Evolutionary conservation across 2,888 invertebrate species (phyloP).

Genomic region (Cheilosia scutellata): DNA sequence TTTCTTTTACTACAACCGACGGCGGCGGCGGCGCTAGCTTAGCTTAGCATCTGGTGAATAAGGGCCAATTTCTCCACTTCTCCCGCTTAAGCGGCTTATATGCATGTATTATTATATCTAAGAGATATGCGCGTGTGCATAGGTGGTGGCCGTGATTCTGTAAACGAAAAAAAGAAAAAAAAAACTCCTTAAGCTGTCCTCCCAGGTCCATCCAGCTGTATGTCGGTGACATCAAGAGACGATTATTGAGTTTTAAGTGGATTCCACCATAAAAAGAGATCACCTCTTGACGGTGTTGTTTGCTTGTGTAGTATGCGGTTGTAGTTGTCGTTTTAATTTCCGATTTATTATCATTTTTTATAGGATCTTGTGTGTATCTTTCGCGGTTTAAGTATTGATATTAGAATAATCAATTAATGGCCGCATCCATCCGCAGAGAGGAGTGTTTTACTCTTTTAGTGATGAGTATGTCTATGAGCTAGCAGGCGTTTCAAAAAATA

Average conservation of each 20-base stretch:
- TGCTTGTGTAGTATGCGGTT: slow-evolving; percentile 60
- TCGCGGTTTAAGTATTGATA: slow-evolving; percentile 68
- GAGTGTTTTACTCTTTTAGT: slow-evolving; percentile 21
- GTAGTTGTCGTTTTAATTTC: slow-evolving; percentile 76
- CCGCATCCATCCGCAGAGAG: slow-evolving; percentile 24
- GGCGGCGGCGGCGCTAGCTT: slow-evolving; percentile 55
- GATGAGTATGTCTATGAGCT: slow-evolving; percentile 4
- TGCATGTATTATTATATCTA: slow-evolving; percentile 56
- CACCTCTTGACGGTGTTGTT: slow-evolving; percentile 66
- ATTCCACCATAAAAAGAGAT: slow-evolving; percentile 74
- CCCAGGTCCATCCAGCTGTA: slow-evolving; percentile 6
- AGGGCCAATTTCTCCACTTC: slow-evolving; percentile 68
- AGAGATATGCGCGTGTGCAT: slow-evolving; percentile 64
- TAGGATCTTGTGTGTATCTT: slow-evolving; percentile 51
- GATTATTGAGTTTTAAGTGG: slow-evolving; percentile 76
- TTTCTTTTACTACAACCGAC: neutral
- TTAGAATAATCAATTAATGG: slow-evolving; percentile 75
- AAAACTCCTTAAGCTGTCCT: slow-evolving; percentile 18
- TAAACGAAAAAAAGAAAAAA: slow-evolving; percentile 16
- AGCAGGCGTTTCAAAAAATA: slow-evolving; percentile 54
- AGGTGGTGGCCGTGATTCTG: slow-evolving; percentile 58
- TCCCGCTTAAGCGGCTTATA: slow-evolving; percentile 67
- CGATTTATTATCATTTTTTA: slow-evolving; percentile 73
- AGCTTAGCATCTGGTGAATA: slow-evolving; percentile 50
- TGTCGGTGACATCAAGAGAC: slow-evolving; percentile 73